These are phyloP conservation scores for Agonopterix subpropinquella DNA, from an alignment of 2,888 invertebrate species.

Conservation along the genomic window DNA sequence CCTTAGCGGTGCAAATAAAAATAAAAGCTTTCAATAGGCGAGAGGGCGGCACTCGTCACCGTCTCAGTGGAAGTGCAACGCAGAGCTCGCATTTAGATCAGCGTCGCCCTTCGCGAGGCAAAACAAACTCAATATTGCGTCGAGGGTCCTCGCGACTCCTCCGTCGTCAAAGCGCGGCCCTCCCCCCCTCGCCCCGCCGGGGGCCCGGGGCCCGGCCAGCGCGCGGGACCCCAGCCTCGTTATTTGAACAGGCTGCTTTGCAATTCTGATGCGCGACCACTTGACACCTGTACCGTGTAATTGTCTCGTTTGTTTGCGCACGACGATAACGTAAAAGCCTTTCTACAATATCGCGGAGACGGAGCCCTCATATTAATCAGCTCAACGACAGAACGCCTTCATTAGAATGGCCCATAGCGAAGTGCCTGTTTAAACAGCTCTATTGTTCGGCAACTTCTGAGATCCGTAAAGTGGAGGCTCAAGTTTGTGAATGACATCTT, in stretches of 20 bases:
- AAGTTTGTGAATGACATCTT: too few relatives aligned
- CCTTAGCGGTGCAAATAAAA: constrained; percentile 26
- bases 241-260: constrained; percentile 24
- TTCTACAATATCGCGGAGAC: neutral
- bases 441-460: too few relatives aligned
- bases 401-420: too few relatives aligned
- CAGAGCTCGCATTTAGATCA: too few relatives aligned
- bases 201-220: neutral
- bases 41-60: constrained; percentile 1
- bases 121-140: constrained; percentile 46
- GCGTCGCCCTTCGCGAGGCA: constrained; percentile 14
- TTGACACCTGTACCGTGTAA: constrained; percentile 36
- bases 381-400: neutral
- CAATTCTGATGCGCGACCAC: constrained; percentile 27
- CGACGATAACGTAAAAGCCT: neutral
- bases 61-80: neutral
- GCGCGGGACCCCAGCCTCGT: constrained; percentile 16
- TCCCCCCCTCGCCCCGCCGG: constrained; percentile 2
- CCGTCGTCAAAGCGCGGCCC: constrained; percentile 3
- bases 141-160: constrained; percentile 20
- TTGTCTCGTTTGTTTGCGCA: constrained; percentile 25
- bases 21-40: constrained; percentile 21
- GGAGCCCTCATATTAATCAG: neutral
- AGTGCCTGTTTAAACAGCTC: too few relatives aligned
- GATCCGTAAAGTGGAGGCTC: too few relatives aligned